Conservation (phyloP, 2,888 invertebrate genomes). For the Galeopsomyia nigrocyanea region DNA sequence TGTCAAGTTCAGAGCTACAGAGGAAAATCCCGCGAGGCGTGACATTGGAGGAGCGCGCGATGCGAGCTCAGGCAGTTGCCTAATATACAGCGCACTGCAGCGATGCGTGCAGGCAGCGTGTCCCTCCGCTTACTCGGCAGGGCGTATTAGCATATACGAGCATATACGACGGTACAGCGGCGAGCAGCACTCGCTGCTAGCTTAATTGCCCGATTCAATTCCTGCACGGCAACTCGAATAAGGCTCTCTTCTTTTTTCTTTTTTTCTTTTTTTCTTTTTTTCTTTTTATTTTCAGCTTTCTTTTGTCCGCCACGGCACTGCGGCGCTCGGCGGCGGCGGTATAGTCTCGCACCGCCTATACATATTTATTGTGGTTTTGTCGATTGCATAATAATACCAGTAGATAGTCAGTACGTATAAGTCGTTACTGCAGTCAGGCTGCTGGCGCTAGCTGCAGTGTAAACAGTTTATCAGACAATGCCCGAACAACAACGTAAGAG, state of each 20-base stretch:
- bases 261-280: constrained; percentile 9
- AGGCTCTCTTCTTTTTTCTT: constrained; percentile 6
- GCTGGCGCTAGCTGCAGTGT: too few relatives aligned
- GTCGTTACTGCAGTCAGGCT: too few relatives aligned
- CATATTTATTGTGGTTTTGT: constrained; percentile 19
- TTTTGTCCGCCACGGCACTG: too few relatives aligned
- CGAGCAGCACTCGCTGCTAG: not conserved
- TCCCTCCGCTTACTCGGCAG: constrained; percentile 26
- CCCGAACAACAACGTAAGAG: too few relatives aligned
- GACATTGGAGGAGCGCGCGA: constrained; percentile 11
- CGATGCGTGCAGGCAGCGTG: constrained; percentile 20
- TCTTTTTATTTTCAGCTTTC: not conserved
- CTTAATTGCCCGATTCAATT: not conserved
- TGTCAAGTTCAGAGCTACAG: not conserved
- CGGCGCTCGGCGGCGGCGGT: too few relatives aligned
- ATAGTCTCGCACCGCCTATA: too few relatives aligned
- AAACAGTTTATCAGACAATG: too few relatives aligned
- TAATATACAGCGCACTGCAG: too few relatives aligned
- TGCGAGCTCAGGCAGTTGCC: constrained; percentile 4
- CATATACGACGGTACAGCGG: constrained; percentile 25
- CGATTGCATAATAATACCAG: too few relatives aligned
- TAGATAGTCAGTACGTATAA: too few relatives aligned
- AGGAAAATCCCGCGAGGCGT: constrained; percentile 9
- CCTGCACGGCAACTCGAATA: too few relatives aligned
- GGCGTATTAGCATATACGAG: constrained; percentile 44